phyloP scores from a whole-genome alignment of 1,140 invertebrate genomes.

The Daktulosphaira vitifoliae region DNA sequence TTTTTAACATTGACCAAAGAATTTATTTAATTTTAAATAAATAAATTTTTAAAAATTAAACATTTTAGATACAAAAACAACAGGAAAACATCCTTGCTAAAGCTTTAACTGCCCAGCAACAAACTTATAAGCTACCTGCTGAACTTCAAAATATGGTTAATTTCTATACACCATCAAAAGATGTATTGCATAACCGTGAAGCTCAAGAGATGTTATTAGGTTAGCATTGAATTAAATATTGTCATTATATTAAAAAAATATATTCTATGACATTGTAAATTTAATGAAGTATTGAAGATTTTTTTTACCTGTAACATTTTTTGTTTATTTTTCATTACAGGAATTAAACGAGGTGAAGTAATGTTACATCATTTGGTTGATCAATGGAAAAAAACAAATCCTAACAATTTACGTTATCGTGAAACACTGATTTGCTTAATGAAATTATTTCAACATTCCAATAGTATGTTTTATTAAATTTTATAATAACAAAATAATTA shows the following conservation, averaged over 20 bases:
- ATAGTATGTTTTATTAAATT: conserved; percentile 8
- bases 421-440: conserved; percentile 62
- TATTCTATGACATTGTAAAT: neutral
- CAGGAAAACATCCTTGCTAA: conserved; percentile 21
- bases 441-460: conserved; percentile 42
- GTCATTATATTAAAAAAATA: neutral
- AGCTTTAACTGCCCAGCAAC: conserved; percentile 29
- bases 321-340: conserved; percentile 45
- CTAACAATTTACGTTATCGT: conserved; percentile 58
- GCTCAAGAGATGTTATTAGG: conserved; percentile 64
- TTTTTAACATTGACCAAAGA: too few relatives aligned
- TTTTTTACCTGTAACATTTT: too few relatives aligned
- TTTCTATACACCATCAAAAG: conserved; percentile 47
- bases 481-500: neutral
- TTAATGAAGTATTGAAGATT: too few relatives aligned
- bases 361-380: conserved; percentile 62
- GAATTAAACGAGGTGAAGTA: conserved; percentile 62
- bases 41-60: too few relatives aligned
- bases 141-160: conserved; percentile 50
- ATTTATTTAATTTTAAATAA: too few relatives aligned
- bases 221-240: conserved; percentile 37
- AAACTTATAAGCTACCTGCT: conserved; percentile 46
- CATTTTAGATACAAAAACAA: conserved; percentile 32
- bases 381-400: conserved; percentile 60
- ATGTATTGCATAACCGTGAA: conserved; percentile 60